A percentile compares a stretch with the other conserved stretches of the same genome.
Evolutionary conservation across 2,113 vertebrate genomes (phyloP).

Genomic region (Gymnocephalus cernua): DNA sequence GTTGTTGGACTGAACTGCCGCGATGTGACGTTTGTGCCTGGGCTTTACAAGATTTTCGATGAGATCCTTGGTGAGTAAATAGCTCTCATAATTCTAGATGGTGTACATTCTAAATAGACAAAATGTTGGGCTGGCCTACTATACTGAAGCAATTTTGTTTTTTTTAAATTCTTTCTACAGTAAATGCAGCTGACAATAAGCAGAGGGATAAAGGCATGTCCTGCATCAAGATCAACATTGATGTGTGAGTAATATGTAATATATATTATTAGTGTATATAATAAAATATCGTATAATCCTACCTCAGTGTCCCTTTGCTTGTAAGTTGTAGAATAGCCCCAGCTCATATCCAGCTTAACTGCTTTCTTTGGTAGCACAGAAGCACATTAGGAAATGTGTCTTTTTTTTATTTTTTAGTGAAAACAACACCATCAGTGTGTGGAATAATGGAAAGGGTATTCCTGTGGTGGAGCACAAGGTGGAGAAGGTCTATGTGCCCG

Average conservation of each 20-base stretch:
- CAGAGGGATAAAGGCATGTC: conserved; percentile 96
- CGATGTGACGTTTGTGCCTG: conserved; percentile 95
- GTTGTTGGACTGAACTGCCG: conserved; percentile 90
- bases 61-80: conserved; percentile 94
- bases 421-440: conserved; percentile 94
- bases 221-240: conserved; percentile 94
- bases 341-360: background rate
- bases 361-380: background rate
- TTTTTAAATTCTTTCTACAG: conserved; percentile 71
- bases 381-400: background rate
- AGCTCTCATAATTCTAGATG: background rate
- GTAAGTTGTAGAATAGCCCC: background rate
- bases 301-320: background rate
- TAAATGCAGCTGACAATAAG: conserved; percentile 98
- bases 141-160: background rate
- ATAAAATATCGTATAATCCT: background rate
- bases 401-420: conserved; percentile 83
- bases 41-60: conserved; percentile 99
- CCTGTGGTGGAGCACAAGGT: conserved; percentile 98
- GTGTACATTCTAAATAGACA: background rate
- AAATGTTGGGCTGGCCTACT: background rate
- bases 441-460: conserved; percentile 99
- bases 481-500: conserved; percentile 97
- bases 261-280: background rate
- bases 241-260: conserved; percentile 88